Percentiles rank a stretch among this genome's conserved stretches.
Conservation (phyloP, 2,797 vertebrate species). For the Mus caroli region DNA sequence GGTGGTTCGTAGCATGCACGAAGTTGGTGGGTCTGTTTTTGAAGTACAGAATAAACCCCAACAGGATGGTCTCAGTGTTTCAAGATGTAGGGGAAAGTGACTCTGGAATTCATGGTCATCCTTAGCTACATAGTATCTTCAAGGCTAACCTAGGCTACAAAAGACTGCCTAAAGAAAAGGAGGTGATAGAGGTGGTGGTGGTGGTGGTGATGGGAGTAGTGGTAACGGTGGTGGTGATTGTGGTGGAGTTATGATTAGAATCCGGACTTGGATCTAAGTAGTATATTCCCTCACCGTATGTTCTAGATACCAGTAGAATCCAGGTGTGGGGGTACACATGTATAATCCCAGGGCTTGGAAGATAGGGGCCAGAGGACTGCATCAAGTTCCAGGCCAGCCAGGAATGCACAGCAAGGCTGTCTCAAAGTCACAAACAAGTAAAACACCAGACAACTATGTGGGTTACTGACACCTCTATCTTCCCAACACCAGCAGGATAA, state of each 20-base stretch:
- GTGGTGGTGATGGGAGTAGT: background rate
- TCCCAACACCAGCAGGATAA: background rate
- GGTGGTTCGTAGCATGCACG: background rate
- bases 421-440: background rate
- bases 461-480: background rate
- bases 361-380: background rate
- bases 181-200: no score
- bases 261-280: background rate
- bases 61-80: background rate
- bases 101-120: background rate
- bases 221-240: no score
- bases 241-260: background rate
- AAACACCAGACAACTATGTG: constrained; percentile 2
- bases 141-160: background rate
- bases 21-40: background rate
- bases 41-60: background rate
- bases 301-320: background rate
- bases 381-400: background rate
- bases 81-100: background rate
- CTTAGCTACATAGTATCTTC: background rate
- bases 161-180: background rate
- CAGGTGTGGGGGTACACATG: no score
- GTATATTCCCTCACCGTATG: background rate
- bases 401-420: background rate
- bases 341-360: background rate